phyloP scores from a whole-genome alignment of 2,888 invertebrate genomes.

The Zhuqinia jingwanae region DNA sequence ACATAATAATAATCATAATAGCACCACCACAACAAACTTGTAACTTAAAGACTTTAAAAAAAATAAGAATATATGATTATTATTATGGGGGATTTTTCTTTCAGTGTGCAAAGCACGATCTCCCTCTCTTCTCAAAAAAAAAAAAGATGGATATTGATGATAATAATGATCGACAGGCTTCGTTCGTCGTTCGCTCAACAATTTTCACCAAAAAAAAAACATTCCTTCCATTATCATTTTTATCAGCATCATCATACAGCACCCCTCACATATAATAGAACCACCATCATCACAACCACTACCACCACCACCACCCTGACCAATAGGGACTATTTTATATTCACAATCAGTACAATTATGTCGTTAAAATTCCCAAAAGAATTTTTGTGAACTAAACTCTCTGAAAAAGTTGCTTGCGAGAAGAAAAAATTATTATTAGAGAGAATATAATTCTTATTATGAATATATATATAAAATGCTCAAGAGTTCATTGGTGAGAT shows the following conservation, averaged over 20 bases:
- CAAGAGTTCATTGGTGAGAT: constrained; percentile 45
- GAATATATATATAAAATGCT: neutral
- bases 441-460: neutral
- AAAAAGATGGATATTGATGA: constrained; percentile 69
- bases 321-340: constrained; percentile 70
- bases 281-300: constrained; percentile 48
- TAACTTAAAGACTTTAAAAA: neutral
- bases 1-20: too few relatives aligned
- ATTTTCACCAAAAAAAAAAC: constrained; percentile 60
- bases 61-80: constrained; percentile 28
- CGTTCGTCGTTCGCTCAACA: constrained; percentile 53
- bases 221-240: constrained; percentile 37
- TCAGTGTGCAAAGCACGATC: constrained; percentile 63
- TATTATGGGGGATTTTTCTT: constrained; percentile 40
- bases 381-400: too few relatives aligned
- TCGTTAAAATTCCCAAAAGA: constrained; percentile 78
- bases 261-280: too few relatives aligned
- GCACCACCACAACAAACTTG: too few relatives aligned
- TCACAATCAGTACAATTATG: constrained; percentile 76
- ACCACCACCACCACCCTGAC: constrained; percentile 57
- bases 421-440: neutral
- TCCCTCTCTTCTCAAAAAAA: neutral
- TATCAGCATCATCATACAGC: constrained; percentile 11
- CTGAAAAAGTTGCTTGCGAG: neutral
- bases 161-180: constrained; percentile 72